A percentile compares a stretch with the other conserved stretches of the same genome.
phyloP scores from a whole-genome alignment of 2,797 vertebrate species.

The Cygnus olor region DNA sequence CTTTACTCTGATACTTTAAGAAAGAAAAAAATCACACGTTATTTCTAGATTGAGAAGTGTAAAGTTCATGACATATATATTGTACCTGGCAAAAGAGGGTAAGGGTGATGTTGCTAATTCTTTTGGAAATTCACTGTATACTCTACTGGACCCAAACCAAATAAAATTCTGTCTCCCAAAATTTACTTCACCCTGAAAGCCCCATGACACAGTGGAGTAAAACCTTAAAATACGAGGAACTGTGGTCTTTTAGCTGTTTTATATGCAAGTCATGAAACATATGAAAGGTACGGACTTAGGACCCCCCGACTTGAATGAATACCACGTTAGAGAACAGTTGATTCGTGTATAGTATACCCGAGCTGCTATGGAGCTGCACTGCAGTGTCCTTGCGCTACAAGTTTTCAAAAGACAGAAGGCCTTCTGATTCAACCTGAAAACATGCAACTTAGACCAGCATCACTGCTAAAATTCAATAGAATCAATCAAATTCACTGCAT shows the following conservation, averaged over 20 bases:
- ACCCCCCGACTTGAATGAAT: not conserved
- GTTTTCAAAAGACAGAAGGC: not conserved
- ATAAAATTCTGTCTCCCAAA: not conserved
- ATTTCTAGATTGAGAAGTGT: not conserved
- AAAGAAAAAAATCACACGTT: not conserved
- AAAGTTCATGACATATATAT: not conserved
- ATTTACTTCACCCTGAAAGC: not conserved
- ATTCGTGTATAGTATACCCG: rapidly evolving
- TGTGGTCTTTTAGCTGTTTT: not conserved
- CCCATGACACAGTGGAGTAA: not conserved
- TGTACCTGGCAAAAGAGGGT: not conserved
- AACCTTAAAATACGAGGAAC: not conserved
- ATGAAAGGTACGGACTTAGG: not conserved
- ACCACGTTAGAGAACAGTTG: not conserved
- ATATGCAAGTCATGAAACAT: not conserved
- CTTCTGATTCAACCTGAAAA: not conserved
- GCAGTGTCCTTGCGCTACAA: not conserved
- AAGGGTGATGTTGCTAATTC: not conserved
- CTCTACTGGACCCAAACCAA: rapidly evolving
- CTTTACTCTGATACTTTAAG: not conserved
- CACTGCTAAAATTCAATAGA: not conserved
- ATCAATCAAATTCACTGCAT: not conserved
- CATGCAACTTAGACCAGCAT: not conserved
- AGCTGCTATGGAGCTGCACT: not conserved
- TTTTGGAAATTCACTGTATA: not conserved